phyloP scores from a whole-genome alignment of 2,888 invertebrate species.

The Nezara viridula region DNA sequence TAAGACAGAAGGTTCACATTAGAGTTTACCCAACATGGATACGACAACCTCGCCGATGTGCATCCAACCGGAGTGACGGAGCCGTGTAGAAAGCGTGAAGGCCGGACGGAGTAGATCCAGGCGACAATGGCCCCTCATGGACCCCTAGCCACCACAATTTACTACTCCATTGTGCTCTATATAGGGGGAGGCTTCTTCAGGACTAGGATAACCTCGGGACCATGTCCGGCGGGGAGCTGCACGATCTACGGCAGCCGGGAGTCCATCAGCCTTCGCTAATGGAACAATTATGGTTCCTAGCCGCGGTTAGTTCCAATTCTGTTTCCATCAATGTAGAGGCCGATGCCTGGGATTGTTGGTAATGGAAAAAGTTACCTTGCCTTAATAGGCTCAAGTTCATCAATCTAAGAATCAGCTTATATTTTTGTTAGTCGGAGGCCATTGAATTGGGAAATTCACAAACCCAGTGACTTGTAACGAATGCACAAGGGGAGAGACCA shows the following conservation, averaged over 20 bases:
- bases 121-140: neutral
- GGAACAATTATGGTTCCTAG: constrained; percentile 14
- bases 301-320: neutral
- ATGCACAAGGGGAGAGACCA: neutral
- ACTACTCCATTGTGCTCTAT: constrained; percentile 3
- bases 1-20: neutral
- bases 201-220: neutral
- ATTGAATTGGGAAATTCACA: neutral
- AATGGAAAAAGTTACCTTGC: neutral
- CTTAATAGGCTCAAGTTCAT: neutral
- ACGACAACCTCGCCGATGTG: neutral
- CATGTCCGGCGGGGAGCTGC: neutral
- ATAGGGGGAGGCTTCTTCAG: neutral
- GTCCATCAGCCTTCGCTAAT: neutral
- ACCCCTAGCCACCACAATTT: neutral
- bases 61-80: neutral
- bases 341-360: neutral
- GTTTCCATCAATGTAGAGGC: neutral
- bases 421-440: neutral
- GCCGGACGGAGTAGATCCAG: neutral
- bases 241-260: neutral
- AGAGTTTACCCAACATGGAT: neutral
- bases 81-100: neutral
- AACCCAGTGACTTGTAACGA: neutral
- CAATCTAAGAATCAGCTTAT: neutral